Conservation (phyloP, 1,140 invertebrate genomes). For the Panulirus ornatus region DNA sequence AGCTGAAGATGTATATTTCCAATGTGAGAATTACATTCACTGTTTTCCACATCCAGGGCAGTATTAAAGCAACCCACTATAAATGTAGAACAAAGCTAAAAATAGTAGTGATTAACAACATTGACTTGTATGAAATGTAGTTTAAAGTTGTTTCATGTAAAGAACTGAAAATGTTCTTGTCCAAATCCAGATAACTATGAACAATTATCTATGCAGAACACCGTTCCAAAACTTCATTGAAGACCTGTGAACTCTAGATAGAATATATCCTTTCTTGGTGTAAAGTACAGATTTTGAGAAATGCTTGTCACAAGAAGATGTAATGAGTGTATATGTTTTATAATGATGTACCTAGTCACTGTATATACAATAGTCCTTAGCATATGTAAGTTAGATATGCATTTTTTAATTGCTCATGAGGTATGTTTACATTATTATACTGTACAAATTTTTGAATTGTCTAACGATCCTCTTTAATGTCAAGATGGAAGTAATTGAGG, state of each 20-base stretch:
- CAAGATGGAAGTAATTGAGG: neutral
- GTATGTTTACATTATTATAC: constrained; percentile 18
- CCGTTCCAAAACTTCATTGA: neutral
- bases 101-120: no score
- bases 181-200: neutral
- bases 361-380: constrained; percentile 63
- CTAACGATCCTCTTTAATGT: neutral
- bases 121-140: no score
- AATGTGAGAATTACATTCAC: no score
- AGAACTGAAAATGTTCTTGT: neutral
- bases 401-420: constrained; percentile 41
- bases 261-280: neutral
- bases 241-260: neutral
- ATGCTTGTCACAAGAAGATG: neutral
- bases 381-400: constrained; percentile 18
- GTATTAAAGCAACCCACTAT: no score
- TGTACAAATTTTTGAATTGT: constrained; percentile 13
- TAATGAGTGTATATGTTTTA: neutral
- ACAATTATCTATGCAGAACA: neutral
- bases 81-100: no score
- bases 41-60: no score
- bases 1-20: no score
- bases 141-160: no score
- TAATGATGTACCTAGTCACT: constrained; percentile 59
- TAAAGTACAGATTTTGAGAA: neutral